Conservation (phyloP, 2,888 invertebrate genomes). For the Spisula solida region DNA sequence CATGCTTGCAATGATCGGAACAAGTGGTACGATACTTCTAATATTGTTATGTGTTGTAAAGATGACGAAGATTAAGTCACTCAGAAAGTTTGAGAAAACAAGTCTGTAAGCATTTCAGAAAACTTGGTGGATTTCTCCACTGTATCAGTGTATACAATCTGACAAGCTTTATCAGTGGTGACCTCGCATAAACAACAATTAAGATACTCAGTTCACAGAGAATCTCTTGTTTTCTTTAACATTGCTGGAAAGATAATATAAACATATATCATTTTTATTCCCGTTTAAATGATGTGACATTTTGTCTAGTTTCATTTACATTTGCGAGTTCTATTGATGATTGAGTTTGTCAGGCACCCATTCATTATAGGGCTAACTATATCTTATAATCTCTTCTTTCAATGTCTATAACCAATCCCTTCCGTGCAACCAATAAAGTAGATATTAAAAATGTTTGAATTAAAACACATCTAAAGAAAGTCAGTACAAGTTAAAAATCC, state of each 20-base stretch:
- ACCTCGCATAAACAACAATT: constrained; percentile 24
- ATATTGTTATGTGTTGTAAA: background rate
- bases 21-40: background rate
- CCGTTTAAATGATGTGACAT: constrained; percentile 12
- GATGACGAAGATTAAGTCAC: background rate
- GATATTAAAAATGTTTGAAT: no score
- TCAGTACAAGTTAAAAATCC: background rate
- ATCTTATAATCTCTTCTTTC: no score
- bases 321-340: background rate
- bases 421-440: no score
- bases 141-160: background rate
- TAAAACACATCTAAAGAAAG: background rate
- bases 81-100: background rate
- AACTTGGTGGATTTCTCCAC: background rate
- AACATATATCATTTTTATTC: background rate
- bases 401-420: no score
- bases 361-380: background rate
- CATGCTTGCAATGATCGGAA: background rate
- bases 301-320: constrained; percentile 4
- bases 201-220: background rate
- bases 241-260: background rate
- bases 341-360: background rate
- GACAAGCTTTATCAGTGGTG: background rate
- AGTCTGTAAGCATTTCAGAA: background rate
- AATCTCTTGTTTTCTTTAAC: constrained; percentile 1